phyloP scores from a whole-genome alignment of 2,797 vertebrate genomes.

The Cossypha heuglini region DNA sequence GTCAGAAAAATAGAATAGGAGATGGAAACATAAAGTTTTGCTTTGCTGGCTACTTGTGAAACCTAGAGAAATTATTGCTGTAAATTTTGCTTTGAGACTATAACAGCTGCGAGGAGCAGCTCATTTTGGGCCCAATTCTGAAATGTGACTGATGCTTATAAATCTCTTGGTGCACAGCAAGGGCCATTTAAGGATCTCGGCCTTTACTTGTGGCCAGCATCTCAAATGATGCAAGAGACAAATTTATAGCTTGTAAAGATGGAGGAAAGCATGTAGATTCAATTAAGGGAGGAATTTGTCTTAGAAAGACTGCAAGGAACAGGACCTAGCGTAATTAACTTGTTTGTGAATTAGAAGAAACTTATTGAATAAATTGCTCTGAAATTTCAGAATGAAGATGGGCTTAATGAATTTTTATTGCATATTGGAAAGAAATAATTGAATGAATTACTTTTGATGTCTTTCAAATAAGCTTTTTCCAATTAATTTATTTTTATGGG shows the following conservation, averaged over 20 bases:
- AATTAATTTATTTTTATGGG: slow-evolving; percentile 49
- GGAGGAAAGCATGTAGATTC: not conserved
- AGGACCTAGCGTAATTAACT: not conserved
- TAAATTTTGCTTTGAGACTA: not conserved
- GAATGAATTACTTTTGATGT: not conserved
- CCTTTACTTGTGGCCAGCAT: not conserved
- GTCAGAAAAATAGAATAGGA: not conserved
- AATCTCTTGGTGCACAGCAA: not conserved
- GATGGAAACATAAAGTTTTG: not conserved
- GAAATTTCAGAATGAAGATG: no score
- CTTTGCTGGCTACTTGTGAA: not conserved
- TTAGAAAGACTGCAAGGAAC: not conserved
- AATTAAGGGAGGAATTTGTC: not conserved
- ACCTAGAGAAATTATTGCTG: no score
- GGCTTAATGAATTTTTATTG: no score
- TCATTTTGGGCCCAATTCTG: not conserved
- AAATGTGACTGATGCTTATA: not conserved
- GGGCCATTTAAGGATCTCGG: fast-evolving
- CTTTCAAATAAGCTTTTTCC: not conserved
- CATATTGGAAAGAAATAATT: no score
- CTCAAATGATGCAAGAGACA: not conserved
- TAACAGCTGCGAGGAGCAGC: not conserved
- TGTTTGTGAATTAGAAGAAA: slow-evolving; percentile 30
- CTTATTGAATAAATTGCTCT: not conserved
- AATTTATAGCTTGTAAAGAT: not conserved